phyloP scores from a whole-genome alignment of 2,113 vertebrate genomes.

The Ceyx melanurus region DNA sequence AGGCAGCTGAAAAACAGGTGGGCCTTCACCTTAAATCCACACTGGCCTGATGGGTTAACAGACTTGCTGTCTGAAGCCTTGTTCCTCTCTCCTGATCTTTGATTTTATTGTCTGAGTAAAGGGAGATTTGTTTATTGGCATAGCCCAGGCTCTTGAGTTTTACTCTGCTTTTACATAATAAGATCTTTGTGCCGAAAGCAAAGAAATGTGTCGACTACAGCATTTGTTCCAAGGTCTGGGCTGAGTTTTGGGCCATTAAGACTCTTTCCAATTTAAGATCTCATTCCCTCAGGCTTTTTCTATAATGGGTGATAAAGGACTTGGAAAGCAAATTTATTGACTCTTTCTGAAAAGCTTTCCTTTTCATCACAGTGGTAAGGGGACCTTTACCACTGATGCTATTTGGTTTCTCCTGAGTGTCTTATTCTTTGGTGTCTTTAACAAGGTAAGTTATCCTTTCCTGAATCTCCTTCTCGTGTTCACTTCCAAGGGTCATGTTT shows the following conservation, averaged over 20 bases:
- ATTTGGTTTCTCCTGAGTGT: slow-evolving; percentile 29
- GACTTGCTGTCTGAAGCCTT: not conserved
- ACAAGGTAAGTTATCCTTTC: slow-evolving; percentile 46
- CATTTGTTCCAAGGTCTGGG: slow-evolving; percentile 45
- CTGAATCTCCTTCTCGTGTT: slow-evolving; percentile 39
- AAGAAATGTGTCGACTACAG: slow-evolving; percentile 54
- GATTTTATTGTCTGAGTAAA: not conserved
- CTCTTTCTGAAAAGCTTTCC: slow-evolving; percentile 42
- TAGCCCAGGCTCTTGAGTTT: not conserved
- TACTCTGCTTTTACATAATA: slow-evolving; percentile 18
- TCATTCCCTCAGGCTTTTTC: slow-evolving; percentile 27
- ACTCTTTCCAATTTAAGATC: slow-evolving; percentile 58
- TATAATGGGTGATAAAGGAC: slow-evolving; percentile 48
- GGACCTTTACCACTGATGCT: not conserved
- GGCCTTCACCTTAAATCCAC: not conserved
- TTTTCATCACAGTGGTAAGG: not conserved
- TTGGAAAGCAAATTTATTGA: slow-evolving; percentile 39
- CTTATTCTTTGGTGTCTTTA: slow-evolving; percentile 2
- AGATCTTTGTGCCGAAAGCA: slow-evolving; percentile 43
- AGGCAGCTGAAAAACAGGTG: not conserved
- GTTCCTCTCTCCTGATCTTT: not conserved
- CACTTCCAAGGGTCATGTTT: slow-evolving; percentile 15
- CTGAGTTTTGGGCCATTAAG: slow-evolving; percentile 13
- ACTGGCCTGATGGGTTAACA: not conserved
- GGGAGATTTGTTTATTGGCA: not conserved